Percentiles rank a stretch among this genome's conserved stretches.
phyloP scores from a whole-genome alignment of 2,113 vertebrate genomes.

The western clawed frog (Xenopus tropicalis) region UCB_Xtro_10.0 CM004446.2:7296501-7297000 shows the following conservation, averaged over 20 bases:
- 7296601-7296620: constrained; percentile 89
- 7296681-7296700: constrained; percentile 74
- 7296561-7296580: constrained; percentile 89
- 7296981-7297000: too few relatives aligned
- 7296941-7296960: too few relatives aligned
- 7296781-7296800: too few relatives aligned
- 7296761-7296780: neutral
- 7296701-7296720: constrained; percentile 77
- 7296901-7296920: too few relatives aligned
- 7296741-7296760: constrained; percentile 51
- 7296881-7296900: too few relatives aligned
- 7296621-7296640: constrained; percentile 54
- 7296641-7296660: constrained; percentile 88
- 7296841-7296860: too few relatives aligned
- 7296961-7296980: too few relatives aligned
- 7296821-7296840: constrained; percentile 29
- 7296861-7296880: too few relatives aligned
- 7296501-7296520: neutral
- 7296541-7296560: constrained; percentile 68
- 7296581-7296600: constrained; percentile 92
- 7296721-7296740: constrained; percentile 64
- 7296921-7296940: too few relatives aligned
- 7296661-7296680: constrained; percentile 86
- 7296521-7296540: constrained; percentile 41
- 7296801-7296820: neutral